A percentile compares a stretch with the other conserved stretches of the same genome.
Evolutionary conservation across 1,140 invertebrate species (phyloP).

Genomic region (Mercenaria mercenaria): DNA sequence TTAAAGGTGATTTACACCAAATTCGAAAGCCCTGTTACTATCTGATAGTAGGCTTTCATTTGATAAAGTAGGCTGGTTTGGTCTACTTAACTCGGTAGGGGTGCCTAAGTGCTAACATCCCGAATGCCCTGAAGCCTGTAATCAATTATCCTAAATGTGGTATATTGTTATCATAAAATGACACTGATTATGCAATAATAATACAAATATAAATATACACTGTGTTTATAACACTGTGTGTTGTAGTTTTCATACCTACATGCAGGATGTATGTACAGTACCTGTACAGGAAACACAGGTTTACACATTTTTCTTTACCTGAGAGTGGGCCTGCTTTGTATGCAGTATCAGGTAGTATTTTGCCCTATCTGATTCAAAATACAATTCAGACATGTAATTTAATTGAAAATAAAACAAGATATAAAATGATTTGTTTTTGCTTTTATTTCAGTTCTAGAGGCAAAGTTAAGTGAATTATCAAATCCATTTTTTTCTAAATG

Average conservation of each 20-base stretch:
- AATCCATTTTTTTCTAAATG: too few species aligned
- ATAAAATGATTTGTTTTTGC: too few species aligned
- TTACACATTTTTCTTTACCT: background rate
- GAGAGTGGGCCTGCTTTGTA: background rate
- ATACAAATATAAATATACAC: background rate
- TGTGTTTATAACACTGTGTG: background rate
- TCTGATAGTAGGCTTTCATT: conserved; percentile 15
- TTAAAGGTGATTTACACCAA: background rate
- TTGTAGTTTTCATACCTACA: background rate
- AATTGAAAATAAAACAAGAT: too few species aligned
- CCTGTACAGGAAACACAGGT: conserved; percentile 5
- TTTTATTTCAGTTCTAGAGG: too few species aligned
- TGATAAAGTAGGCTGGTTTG: background rate
- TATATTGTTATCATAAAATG: conserved; percentile 36
- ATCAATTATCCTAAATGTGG: conserved; percentile 9
- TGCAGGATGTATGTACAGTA: background rate
- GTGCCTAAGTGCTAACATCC: background rate
- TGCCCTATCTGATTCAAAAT: too few species aligned
- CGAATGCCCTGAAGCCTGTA: background rate
- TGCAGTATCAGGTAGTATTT: background rate
- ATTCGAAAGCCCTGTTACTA: background rate
- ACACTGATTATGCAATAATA: conserved; percentile 13
- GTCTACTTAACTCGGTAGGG: background rate
- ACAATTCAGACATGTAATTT: too few species aligned
- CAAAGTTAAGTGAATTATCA: too few species aligned